Evolutionary conservation across 2,888 invertebrate species (phyloP).

Genomic region (Eupithecia insigniata): DNA sequence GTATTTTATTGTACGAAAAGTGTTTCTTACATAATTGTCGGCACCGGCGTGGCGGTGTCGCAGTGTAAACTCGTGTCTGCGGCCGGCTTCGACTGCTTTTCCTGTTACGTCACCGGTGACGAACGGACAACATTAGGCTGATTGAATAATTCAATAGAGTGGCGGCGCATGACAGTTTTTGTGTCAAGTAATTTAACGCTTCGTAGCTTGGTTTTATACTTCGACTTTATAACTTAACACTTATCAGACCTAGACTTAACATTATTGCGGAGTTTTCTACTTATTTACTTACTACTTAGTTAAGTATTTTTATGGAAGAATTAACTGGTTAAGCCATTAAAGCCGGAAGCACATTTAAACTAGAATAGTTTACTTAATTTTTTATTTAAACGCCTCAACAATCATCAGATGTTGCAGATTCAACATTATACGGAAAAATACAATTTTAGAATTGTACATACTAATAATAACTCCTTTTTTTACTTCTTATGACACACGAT

Average conservation of each 20-base stretch:
- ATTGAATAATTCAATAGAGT: slow-evolving; percentile 62
- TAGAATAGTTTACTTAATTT: not conserved
- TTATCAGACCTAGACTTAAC: too few relatives aligned
- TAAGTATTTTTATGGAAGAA: not conserved
- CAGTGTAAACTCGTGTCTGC: slow-evolving; percentile 48
- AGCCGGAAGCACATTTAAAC: not conserved
- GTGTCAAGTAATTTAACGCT: slow-evolving; percentile 46
- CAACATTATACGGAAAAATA: too few relatives aligned
- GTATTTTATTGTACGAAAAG: slow-evolving; percentile 36
- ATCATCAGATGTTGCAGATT: not conserved
- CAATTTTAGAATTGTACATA: too few relatives aligned
- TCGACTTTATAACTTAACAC: too few relatives aligned
- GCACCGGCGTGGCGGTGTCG: slow-evolving; percentile 38
- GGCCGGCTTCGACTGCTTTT: slow-evolving; percentile 50
- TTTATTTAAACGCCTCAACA: too few relatives aligned
- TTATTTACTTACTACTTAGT: not conserved
- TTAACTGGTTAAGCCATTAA: not conserved
- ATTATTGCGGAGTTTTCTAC: not conserved
- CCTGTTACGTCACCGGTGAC: slow-evolving; percentile 71
- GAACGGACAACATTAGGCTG: slow-evolving; percentile 51
- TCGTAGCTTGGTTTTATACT: slow-evolving; percentile 35
- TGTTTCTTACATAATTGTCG: slow-evolving; percentile 43
- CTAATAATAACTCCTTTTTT: too few relatives aligned
- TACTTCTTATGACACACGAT: not conserved
- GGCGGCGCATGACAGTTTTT: slow-evolving; percentile 48